Evolutionary conservation across 2,888 invertebrate species (phyloP).

Genomic region (Danaus chrysippus): DNA sequence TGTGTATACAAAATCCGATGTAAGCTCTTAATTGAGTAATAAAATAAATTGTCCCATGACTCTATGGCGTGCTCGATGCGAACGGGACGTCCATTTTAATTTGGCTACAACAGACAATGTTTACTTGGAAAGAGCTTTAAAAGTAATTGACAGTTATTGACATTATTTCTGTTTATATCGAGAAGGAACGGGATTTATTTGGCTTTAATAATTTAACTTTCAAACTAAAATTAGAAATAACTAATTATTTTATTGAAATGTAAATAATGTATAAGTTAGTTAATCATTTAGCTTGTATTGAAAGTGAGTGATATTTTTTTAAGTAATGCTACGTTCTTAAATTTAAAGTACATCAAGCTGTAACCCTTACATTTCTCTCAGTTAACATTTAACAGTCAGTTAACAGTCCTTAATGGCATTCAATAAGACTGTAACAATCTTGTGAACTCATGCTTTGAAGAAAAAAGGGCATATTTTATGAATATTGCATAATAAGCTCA

Average conservation of each 20-base stretch:
- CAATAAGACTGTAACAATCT: not conserved
- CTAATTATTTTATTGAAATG: no score
- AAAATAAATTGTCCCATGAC: constrained; percentile 55
- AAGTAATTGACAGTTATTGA: constrained; percentile 38
- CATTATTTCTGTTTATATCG: constrained; percentile 23
- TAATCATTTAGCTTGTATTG: no score
- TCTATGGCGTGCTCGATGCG: constrained; percentile 34
- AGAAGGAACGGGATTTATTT: constrained; percentile 6
- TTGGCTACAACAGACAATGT: constrained; percentile 47
- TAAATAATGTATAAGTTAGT: no score
- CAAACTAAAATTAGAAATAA: no score
- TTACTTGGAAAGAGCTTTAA: constrained; percentile 43
- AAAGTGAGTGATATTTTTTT: no score
- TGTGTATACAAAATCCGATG: constrained; percentile 45
- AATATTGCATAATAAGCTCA: constrained; percentile 57
- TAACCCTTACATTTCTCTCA: no score
- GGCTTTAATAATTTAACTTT: not conserved
- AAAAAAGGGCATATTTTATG: constrained; percentile 51
- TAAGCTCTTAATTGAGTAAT: constrained; percentile 58
- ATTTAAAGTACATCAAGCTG: no score
- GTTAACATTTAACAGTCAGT: no score
- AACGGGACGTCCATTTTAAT: constrained; percentile 60
- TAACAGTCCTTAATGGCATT: no score
- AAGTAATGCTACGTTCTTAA: no score
- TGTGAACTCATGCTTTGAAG: constrained; percentile 29